These are phyloP conservation scores for Planococcus citri DNA, from an alignment of 1,140 invertebrate genomes.

Conservation along the genomic window DNA sequence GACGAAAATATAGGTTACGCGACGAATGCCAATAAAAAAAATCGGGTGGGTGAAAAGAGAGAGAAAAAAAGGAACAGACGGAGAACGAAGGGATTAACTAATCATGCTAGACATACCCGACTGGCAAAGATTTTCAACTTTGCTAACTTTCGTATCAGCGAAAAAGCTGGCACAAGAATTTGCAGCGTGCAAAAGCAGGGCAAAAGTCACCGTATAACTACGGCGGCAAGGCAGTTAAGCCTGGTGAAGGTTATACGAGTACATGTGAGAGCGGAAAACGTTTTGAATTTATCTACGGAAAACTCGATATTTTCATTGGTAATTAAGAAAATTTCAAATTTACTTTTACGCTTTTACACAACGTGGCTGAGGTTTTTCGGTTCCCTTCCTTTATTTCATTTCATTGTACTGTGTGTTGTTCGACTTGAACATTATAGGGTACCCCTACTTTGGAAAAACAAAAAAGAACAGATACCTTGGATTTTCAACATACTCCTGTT, in stretches of 20 bases:
- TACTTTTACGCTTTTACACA: too few relatives aligned
- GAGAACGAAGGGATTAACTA: background rate
- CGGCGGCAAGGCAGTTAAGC: background rate
- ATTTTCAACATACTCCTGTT: too few relatives aligned
- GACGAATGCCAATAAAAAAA: too few relatives aligned
- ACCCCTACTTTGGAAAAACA: too few relatives aligned
- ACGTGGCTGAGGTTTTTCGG: too few relatives aligned
- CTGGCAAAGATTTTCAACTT: constrained; percentile 6
- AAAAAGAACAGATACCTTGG: too few relatives aligned
- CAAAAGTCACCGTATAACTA: background rate
- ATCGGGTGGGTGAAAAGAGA: background rate
- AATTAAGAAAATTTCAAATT: too few relatives aligned
- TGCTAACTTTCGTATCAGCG: background rate
- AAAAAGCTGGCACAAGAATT: background rate
- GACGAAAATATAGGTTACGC: too few relatives aligned
- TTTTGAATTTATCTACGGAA: background rate
- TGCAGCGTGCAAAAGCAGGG: background rate
- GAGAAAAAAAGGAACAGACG: too few relatives aligned
- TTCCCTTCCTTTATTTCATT: too few relatives aligned
- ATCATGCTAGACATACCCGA: background rate
- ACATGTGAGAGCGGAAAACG: background rate
- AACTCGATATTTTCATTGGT: background rate
- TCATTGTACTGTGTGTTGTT: too few relatives aligned
- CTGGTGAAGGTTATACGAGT: background rate
- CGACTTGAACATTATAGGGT: too few relatives aligned